Conservation (phyloP, 2,888 invertebrate species). For the Timandra comae region DNA sequence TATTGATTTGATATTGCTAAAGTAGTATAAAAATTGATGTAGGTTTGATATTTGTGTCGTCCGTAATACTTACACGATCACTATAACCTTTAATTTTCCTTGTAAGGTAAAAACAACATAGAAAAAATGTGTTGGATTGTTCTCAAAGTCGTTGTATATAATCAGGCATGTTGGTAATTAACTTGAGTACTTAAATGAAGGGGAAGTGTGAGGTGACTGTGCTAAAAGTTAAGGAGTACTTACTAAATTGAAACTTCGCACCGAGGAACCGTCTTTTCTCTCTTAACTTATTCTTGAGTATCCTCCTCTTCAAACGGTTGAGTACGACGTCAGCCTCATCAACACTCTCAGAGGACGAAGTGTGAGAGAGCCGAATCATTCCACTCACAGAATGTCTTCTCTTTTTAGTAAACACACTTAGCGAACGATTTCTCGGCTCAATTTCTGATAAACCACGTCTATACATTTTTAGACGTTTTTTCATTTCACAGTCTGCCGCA, state of each 20-base stretch:
- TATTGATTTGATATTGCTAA: slow-evolving; percentile 8
- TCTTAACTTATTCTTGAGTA: slow-evolving; percentile 67
- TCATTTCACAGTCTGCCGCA: slow-evolving; percentile 65
- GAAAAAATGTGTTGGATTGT: background rate
- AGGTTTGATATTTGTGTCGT: no score
- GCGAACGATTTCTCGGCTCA: slow-evolving; percentile 37
- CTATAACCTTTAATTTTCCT: background rate
- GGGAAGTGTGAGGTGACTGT: slow-evolving; percentile 7
- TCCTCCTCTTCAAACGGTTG: slow-evolving; percentile 67
- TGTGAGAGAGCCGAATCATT: slow-evolving; percentile 39
- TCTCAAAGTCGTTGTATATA: background rate
- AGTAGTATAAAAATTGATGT: no score
- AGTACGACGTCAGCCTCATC: slow-evolving; percentile 72
- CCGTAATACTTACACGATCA: background rate
- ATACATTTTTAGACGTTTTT: slow-evolving; percentile 69
- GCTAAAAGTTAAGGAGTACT: slow-evolving; percentile 32
- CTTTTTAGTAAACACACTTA: slow-evolving; percentile 43
- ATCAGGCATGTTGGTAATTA: slow-evolving; percentile 3
- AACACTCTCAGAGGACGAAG: slow-evolving; percentile 71
- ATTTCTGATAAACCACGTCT: slow-evolving; percentile 70
- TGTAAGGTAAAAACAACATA: background rate
- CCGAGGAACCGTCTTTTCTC: slow-evolving; percentile 59
- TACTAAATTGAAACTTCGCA: slow-evolving; percentile 51
- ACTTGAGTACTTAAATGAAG: slow-evolving; percentile 12
- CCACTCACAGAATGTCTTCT: slow-evolving; percentile 60